Evolutionary conservation across 2,113 vertebrate species (phyloP), one percentile per base, ranked within the genome.

Genomic region (Kryptolebias marmoratus): DNA sequence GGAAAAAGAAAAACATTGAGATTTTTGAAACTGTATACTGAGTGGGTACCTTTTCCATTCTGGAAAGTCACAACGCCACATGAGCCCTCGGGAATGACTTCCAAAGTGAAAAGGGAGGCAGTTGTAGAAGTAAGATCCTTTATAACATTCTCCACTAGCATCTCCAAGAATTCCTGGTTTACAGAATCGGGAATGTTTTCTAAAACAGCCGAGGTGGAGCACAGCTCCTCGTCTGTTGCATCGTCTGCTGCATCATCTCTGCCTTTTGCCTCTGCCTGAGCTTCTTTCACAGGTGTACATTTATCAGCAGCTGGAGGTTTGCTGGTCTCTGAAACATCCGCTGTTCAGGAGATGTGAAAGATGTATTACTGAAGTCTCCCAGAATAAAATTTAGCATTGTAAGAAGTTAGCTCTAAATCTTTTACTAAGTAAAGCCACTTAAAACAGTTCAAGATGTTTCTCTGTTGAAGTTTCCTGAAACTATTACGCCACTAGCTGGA

Each of bases 121-220:
- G 88, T 77, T 58, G 87, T 31, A 62, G 89, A 77, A n/a, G 75
- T 77, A 1, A 84, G 82, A 49, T 32, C 49, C 10, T 59, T 90
- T 1, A 86, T 56, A 79, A 95, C 11, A 9, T 95, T 97, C 79
- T 96, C 95, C 53, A 98, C 87, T 72, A 98, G 72, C 81, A 97
- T 81, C 81, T 66, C 75, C 64, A 98, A 45, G 44, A 93, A 83
- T 1, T 77, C 82, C 0, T 73, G 56, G 14, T 22, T 71, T 1
- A 58, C 1, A 0, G 57, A 62, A 14, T 91, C 82, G 1, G 47
- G 39, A 59, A 96, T 27, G n/a, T 97, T 96, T 85, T 88, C 91
- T 65, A 98, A 82, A 57, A 93, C 83, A 32, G 94, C 89, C 1
- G 74, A 32, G 0, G 75, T 76, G 44, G 77, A 75, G 36, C 56